Conservation (phyloP, 2,113 vertebrate species). For the Nesogale talazaci region DNA sequence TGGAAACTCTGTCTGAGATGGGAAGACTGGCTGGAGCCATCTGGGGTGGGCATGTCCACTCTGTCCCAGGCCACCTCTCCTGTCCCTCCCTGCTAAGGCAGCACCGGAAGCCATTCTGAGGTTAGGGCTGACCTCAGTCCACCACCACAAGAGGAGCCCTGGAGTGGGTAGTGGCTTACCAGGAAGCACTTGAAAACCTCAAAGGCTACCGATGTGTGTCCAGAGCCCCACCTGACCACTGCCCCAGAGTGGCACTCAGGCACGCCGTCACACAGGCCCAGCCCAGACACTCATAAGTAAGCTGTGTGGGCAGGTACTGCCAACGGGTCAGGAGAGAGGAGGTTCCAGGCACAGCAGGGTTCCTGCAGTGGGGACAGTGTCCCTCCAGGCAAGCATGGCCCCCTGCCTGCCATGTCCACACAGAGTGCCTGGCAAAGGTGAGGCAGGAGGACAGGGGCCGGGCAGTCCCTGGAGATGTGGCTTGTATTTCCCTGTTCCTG, state of each 20-base stretch:
- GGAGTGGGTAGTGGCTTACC: no score
- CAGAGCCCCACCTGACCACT: no score
- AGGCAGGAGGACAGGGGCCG: background rate
- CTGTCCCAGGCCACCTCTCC: no score
- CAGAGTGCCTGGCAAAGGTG: background rate
- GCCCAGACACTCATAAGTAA: no score
- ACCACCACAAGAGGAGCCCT: no score
- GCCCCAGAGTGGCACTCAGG: rapidly evolving
- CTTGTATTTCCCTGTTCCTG: background rate
- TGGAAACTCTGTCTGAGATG: no score
- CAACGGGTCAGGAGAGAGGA: background rate
- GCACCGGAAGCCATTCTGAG: no score
- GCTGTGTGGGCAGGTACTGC: background rate
- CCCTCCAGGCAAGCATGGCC: background rate
- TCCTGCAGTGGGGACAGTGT: background rate
- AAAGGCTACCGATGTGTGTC: background rate
- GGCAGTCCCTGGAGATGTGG: background rate
- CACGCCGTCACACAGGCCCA: no score
- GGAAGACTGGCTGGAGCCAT: no score
- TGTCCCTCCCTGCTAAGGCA: no score
- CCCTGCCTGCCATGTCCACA: background rate
- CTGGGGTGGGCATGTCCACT: no score
- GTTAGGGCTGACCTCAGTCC: no score
- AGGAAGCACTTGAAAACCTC: background rate
- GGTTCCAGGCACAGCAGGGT: background rate